Conservation (phyloP, 1,140 invertebrate genomes). For the Zophobas morio region DNA sequence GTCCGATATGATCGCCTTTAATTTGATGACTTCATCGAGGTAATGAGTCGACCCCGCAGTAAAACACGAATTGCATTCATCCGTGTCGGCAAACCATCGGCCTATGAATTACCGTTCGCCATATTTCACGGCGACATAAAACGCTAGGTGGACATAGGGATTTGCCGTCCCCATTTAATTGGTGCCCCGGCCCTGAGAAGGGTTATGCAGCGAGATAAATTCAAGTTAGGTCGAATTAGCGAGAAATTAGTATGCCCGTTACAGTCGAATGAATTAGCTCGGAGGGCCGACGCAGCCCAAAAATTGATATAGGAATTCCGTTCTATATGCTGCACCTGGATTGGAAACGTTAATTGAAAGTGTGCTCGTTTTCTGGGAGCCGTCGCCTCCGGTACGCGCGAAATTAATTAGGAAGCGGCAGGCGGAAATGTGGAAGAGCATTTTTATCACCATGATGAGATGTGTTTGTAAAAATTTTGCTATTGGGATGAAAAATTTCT, state of each 20-base stretch:
- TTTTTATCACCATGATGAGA: slow-evolving; percentile 18
- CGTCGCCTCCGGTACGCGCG: slow-evolving; percentile 22
- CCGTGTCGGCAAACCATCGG: not conserved
- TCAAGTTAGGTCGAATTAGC: slow-evolving; percentile 41
- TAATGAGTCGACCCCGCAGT: slow-evolving; percentile 29
- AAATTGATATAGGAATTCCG: slow-evolving; percentile 41
- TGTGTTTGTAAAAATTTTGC: slow-evolving; percentile 10
- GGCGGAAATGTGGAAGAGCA: slow-evolving; percentile 35
- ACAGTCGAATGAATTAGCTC: slow-evolving; percentile 37
- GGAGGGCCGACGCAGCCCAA: slow-evolving; percentile 25
- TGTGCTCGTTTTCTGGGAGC: slow-evolving; percentile 38
- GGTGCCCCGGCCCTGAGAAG: slow-evolving; percentile 35
- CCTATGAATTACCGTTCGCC: slow-evolving; percentile 33
- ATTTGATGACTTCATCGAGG: slow-evolving; percentile 30
- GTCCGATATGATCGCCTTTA: slow-evolving; percentile 12
- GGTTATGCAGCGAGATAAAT: slow-evolving; percentile 37
- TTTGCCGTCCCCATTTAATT: slow-evolving; percentile 37
- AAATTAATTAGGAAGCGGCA: slow-evolving; percentile 35
- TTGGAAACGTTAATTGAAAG: slow-evolving; percentile 41
- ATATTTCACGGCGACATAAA: slow-evolving; percentile 36
- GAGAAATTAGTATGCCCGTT: slow-evolving; percentile 40
- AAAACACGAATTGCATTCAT: slow-evolving; percentile 14
- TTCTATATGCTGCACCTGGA: slow-evolving; percentile 39
- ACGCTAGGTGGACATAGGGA: slow-evolving; percentile 40
- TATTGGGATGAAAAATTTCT: slow-evolving; percentile 9